These are phyloP conservation scores for Mythimna pallens DNA, from an alignment of 2,888 invertebrate species.

Conservation along the genomic window DNA sequence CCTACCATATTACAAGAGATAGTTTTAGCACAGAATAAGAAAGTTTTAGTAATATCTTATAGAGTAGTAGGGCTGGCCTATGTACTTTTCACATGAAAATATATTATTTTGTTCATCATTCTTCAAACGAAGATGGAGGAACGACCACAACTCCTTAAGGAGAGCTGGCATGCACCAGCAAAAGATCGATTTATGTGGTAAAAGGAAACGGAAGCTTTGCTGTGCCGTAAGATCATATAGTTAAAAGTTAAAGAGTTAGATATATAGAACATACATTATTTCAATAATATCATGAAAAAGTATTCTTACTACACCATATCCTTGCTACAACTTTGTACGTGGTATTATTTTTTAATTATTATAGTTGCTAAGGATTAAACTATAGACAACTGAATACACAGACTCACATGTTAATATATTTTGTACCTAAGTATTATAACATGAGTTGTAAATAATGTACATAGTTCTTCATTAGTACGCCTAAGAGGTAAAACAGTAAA, in stretches of 20 bases:
- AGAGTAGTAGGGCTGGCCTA: neutral
- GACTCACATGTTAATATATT: no score
- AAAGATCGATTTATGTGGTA: neutral
- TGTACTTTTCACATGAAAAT: neutral
- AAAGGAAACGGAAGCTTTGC: neutral
- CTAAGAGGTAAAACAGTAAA: slow-evolving; percentile 42
- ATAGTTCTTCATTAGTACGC: slow-evolving; percentile 22
- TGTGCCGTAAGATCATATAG: neutral
- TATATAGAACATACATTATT: neutral
- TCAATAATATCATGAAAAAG: neutral
- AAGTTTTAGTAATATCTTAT: neutral
- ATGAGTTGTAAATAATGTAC: slow-evolving; percentile 28
- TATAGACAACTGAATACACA: neutral
- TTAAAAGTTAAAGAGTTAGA: neutral
- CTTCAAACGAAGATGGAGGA: neutral
- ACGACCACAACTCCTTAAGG: neutral
- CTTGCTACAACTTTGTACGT: neutral
- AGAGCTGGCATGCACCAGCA: no score
- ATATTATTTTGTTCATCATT: neutral
- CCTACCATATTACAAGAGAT: slow-evolving; percentile 6
- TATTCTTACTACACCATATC: neutral
- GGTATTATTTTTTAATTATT: no score
- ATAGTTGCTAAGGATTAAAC: neutral
- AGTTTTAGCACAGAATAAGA: no score
- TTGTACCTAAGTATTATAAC: slow-evolving; percentile 16